A percentile compares a stretch with the other conserved stretches of the same genome.
These are phyloP conservation scores for Calvadosia cruxmelitensis DNA, from an alignment of 30 jellyfish, hydroid and myxozoan genomes.

Conservation along the genomic window DNA sequence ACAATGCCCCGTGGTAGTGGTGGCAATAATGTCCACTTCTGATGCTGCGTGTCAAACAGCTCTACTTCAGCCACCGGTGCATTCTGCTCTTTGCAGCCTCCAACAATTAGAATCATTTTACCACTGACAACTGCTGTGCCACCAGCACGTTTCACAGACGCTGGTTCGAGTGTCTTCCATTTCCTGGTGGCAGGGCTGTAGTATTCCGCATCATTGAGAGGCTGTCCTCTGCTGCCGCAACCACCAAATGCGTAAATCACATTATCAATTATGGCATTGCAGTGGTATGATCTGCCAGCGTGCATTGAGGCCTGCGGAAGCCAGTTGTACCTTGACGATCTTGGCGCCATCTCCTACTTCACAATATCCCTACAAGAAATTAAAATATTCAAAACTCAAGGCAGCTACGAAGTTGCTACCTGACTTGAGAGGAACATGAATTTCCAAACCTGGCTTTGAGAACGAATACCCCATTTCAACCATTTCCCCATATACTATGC, in stretches of 20 bases:
- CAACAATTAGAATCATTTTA: constrained; percentile 25
- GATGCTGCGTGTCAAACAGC: constrained; percentile 14
- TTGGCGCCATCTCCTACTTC: neutral
- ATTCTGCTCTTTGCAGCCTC: constrained; percentile 44
- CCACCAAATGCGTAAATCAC: constrained; percentile 45
- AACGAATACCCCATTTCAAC: too few relatives aligned
- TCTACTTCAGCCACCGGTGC: constrained; percentile 54
- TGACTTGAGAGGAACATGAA: too few relatives aligned
- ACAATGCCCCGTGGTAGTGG: constrained; percentile 19
- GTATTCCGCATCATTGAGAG: constrained; percentile 31
- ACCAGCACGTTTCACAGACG: constrained; percentile 35
- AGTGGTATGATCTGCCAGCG: constrained; percentile 38
- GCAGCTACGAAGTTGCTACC: too few relatives aligned
- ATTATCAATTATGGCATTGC: constrained; percentile 6
- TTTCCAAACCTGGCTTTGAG: too few relatives aligned
- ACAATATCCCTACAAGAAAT: too few relatives aligned
- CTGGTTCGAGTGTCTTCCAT: constrained; percentile 20
- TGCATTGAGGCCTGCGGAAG: constrained; percentile 17
- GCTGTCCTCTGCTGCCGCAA: constrained; percentile 37
- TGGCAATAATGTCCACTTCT: constrained; percentile 41
- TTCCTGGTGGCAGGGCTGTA: constrained; percentile 10
- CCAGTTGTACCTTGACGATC: constrained; percentile 36
- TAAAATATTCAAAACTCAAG: too few relatives aligned
- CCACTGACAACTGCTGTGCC: constrained; percentile 11
- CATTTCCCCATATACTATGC: too few relatives aligned